Percentiles rank a stretch among this genome's conserved stretches.
These are phyloP conservation scores for Isurus oxyrinchus DNA, from an alignment of 2,113 vertebrate species.

Conservation along the genomic window DNA sequence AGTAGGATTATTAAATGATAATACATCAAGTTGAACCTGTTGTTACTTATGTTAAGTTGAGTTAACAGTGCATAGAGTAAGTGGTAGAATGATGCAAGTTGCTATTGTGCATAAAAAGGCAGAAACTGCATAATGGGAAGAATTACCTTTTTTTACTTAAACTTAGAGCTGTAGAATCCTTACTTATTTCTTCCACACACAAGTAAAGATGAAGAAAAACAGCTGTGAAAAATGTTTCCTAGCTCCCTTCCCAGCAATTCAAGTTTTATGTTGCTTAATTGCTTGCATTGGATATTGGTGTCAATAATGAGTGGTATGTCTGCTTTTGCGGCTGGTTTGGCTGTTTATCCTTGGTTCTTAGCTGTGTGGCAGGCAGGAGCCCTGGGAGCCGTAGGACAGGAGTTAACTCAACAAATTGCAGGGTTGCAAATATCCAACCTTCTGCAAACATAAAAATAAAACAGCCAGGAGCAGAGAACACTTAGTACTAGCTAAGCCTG, in stretches of 20 bases:
- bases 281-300: background rate
- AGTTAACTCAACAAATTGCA: background rate
- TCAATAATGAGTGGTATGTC: background rate
- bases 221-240: background rate
- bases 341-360: background rate
- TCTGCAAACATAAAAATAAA: background rate
- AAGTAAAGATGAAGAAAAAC: background rate
- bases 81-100: background rate
- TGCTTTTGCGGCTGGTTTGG: background rate
- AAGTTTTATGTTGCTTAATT: background rate
- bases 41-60: background rate
- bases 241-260: background rate
- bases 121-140: background rate
- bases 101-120: background rate
- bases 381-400: background rate
- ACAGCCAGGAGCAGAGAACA: background rate
- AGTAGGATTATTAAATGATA: background rate
- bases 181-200: background rate
- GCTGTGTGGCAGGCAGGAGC: background rate
- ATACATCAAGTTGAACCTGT: background rate
- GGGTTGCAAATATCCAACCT: background rate
- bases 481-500: background rate
- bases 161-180: background rate
- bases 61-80: background rate
- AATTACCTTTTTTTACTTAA: background rate